Conservation (phyloP, 2,797 vertebrate species). For the Epinephelus coioides region DNA sequence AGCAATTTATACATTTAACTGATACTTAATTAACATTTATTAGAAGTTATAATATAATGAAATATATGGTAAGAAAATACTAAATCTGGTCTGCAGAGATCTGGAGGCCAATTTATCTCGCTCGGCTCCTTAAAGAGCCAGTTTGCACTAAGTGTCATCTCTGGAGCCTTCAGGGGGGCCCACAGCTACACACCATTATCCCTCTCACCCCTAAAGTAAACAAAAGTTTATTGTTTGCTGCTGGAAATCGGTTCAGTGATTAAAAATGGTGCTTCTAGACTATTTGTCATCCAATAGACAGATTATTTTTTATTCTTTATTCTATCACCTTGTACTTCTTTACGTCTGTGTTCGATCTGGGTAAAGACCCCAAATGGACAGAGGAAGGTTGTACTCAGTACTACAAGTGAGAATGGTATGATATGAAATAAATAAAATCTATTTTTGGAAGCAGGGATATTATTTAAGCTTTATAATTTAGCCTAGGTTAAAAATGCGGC, state of each 20-base stretch:
- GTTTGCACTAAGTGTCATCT: constrained; percentile 53
- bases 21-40: constrained; percentile 7
- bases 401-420: background rate
- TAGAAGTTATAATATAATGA: background rate
- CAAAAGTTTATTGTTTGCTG: constrained; percentile 49
- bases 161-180: constrained; percentile 62
- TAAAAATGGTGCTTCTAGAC: background rate
- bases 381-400: background rate
- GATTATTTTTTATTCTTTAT: background rate
- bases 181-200: constrained; percentile 63
- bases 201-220: constrained; percentile 61
- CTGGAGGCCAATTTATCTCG: constrained; percentile 31
- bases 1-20: background rate
- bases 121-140: constrained; percentile 39
- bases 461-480: constrained; percentile 19
- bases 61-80: constrained; percentile 27
- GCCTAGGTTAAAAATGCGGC: background rate
- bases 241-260: constrained; percentile 21
- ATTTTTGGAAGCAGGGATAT: background rate
- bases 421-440: background rate
- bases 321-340: background rate
- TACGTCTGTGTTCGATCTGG: background rate
- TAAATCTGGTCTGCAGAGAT: constrained; percentile 18
- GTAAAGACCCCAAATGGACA: constrained; percentile 4
- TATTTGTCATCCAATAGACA: background rate